These are phyloP conservation scores for Pachypsylla venusta DNA, from an alignment of 1,140 invertebrate species.

Conservation along the genomic window DNA sequence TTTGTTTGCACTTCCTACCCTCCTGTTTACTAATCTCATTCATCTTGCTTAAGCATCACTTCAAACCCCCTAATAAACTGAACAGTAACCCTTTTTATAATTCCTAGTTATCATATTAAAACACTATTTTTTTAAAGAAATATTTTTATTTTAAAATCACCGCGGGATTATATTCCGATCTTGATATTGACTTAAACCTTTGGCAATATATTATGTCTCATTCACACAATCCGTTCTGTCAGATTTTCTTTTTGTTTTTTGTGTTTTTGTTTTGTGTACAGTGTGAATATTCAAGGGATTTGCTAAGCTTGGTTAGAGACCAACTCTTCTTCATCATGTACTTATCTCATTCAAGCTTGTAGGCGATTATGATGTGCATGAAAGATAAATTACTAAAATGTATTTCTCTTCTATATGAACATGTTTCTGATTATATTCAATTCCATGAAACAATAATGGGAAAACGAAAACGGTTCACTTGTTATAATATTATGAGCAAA, in stretches of 20 bases:
- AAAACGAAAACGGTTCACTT: no score
- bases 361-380: no score
- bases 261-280: not conserved
- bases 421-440: no score
- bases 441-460: no score
- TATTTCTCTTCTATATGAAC: no score
- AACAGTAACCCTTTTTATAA: slow-evolving; percentile 5
- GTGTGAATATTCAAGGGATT: no score
- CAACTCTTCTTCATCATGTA: no score
- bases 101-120: slow-evolving; percentile 8
- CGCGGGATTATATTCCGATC: slow-evolving; percentile 2
- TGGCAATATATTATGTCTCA: slow-evolving; percentile 3
- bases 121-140: slow-evolving; percentile 4
- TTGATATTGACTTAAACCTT: slow-evolving; percentile 6
- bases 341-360: no score
- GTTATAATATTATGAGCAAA: no score
- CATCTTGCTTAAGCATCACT: slow-evolving; percentile 8
- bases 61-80: slow-evolving; percentile 7
- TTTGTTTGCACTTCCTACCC: slow-evolving; percentile 5
- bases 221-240: not conserved
- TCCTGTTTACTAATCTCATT: slow-evolving; percentile 6
- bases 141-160: slow-evolving; percentile 2
- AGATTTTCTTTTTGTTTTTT: not conserved
- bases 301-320: no score
- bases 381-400: no score